Evolutionary conservation across 2,888 invertebrate genomes (phyloP).

Genomic region (Caenorhabditis sp.): DNA sequence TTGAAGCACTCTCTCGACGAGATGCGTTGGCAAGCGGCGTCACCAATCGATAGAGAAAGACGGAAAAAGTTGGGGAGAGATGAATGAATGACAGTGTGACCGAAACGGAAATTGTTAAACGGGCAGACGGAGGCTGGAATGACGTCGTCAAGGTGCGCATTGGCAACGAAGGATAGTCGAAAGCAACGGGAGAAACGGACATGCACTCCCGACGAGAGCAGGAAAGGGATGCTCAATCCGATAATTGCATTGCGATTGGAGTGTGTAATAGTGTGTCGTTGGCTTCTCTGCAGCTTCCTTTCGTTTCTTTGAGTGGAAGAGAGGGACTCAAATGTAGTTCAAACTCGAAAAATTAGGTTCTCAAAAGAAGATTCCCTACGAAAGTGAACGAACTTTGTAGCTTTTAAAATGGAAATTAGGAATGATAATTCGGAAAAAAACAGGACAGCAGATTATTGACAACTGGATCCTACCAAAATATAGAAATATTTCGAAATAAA

Average conservation of each 20-base stretch:
- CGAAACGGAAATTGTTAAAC: not conserved
- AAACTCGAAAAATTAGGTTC: not conserved
- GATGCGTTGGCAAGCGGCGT: slow-evolving; percentile 12
- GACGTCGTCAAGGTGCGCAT: slow-evolving; percentile 4
- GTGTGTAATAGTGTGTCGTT: slow-evolving; percentile 21
- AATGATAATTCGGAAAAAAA: too few relatives aligned
- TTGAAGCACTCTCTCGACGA: not conserved
- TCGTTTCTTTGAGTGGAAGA: not conserved
- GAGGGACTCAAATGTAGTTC: not conserved
- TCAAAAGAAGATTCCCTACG: too few relatives aligned
- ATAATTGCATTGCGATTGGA: slow-evolving; percentile 22
- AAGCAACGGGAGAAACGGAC: not conserved
- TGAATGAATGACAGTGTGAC: not conserved
- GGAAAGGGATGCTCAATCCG: slow-evolving; percentile 14
- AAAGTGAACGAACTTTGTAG: too few relatives aligned
- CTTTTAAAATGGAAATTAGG: too few relatives aligned
- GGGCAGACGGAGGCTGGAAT: not conserved
- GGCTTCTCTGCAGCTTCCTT: not conserved
- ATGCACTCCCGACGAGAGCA: not conserved
- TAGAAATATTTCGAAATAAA: too few relatives aligned
- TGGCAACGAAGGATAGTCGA: not conserved
- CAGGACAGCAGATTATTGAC: too few relatives aligned
- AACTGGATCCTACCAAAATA: too few relatives aligned
- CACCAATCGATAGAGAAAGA: slow-evolving; percentile 8
- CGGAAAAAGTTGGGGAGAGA: not conserved